Conservation (phyloP, 1,140 invertebrate genomes). For the Cecropterus lyciades region DNA sequence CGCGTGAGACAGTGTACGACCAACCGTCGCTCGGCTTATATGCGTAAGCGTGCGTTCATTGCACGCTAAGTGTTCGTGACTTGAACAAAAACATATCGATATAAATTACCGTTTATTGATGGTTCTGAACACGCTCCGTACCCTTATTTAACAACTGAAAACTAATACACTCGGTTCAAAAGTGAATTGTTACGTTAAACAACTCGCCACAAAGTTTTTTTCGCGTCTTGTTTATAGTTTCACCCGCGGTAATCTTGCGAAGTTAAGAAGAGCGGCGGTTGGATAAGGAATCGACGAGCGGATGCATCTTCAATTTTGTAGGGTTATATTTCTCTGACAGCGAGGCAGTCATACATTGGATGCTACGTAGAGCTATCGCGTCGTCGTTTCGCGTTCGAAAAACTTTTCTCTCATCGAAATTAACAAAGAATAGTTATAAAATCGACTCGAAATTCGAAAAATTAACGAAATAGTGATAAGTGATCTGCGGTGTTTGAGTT, state of each 20-base stretch:
- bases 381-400: constrained; percentile 51
- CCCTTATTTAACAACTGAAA: constrained; percentile 52
- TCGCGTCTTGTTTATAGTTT: constrained; percentile 65
- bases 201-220: constrained; percentile 62
- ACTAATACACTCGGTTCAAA: constrained; percentile 58
- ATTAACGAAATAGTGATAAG: constrained; percentile 49
- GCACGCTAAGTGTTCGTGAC: constrained; percentile 54
- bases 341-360: constrained; percentile 55
- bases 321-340: constrained; percentile 66
- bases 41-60: constrained; percentile 15
- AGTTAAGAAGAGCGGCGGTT: constrained; percentile 56
- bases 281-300: constrained; percentile 45
- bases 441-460: constrained; percentile 52
- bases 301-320: constrained; percentile 55
- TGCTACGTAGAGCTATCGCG: constrained; percentile 50
- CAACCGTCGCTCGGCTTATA: constrained; percentile 26
- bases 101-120: constrained; percentile 58
- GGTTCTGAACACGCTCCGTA: constrained; percentile 59
- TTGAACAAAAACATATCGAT: constrained; percentile 61
- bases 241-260: constrained; percentile 50
- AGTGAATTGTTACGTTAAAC: constrained; percentile 55
- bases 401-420: constrained; percentile 68
- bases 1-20: constrained; percentile 29
- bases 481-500: constrained; percentile 49
- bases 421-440: constrained; percentile 50